phyloP scores from a whole-genome alignment of 2,888 invertebrate species.

The Gastrophysa polygoni region DNA sequence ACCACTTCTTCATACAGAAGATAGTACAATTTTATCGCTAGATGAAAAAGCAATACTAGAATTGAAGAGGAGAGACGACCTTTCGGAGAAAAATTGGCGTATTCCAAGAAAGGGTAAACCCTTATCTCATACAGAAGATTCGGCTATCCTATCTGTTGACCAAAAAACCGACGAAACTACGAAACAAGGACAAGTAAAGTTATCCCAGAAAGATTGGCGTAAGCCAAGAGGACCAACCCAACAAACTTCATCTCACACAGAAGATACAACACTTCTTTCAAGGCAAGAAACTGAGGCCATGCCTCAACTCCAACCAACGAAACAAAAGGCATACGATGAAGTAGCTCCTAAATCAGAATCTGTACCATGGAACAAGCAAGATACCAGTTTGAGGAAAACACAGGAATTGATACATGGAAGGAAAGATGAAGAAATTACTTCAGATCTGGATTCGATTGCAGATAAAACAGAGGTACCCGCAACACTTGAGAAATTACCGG shows the following conservation, averaged over 20 bases:
- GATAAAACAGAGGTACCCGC: no score
- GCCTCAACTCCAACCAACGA: constrained; percentile 41
- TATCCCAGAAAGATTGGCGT: constrained; percentile 53
- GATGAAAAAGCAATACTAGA: constrained; percentile 38
- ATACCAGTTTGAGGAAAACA: constrained; percentile 59
- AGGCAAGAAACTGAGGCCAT: constrained; percentile 43
- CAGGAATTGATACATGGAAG: constrained; percentile 58
- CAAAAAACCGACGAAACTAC: constrained; percentile 21
- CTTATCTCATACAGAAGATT: constrained; percentile 43
- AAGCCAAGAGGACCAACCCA: constrained; percentile 43
- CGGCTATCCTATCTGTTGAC: constrained; percentile 49
- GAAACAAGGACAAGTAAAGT: constrained; percentile 21
- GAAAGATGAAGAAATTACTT: constrained; percentile 55
- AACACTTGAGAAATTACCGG: no score
- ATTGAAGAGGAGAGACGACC: constrained; percentile 7
- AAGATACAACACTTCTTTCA: constrained; percentile 49
- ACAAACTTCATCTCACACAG: constrained; percentile 37
- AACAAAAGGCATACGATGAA: constrained; percentile 24
- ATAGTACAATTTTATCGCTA: constrained; percentile 42
- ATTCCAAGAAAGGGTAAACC: constrained; percentile 53
- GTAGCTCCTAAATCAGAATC: constrained; percentile 50
- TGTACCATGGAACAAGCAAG: constrained; percentile 67
- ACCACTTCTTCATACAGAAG: constrained; percentile 41
- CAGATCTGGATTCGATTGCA: no score
- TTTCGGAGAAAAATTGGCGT: constrained; percentile 42